Conservation (phyloP, 2,113 vertebrate species). For the Gnathonemus echidnorhynchus region DNA sequence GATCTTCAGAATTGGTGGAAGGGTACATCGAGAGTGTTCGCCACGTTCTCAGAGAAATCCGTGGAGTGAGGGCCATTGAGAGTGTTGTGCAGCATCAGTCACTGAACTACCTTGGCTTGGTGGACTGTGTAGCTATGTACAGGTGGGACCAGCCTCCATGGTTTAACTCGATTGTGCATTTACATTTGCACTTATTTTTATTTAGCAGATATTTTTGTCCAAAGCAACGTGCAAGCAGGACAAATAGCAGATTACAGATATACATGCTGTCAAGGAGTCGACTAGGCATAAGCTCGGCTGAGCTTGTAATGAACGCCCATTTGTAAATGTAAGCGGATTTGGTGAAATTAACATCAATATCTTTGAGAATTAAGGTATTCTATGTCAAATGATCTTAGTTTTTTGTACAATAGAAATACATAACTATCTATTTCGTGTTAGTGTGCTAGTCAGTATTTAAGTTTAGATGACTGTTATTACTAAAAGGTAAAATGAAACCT, state of each 20-base stretch:
- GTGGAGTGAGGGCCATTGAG: conserved; percentile 74
- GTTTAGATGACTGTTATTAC: neutral
- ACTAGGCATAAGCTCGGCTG: neutral
- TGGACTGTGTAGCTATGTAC: conserved; percentile 88
- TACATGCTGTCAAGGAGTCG: neutral
- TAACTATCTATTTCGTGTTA: neutral
- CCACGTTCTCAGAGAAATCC: conserved; percentile 69
- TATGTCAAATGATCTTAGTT: neutral
- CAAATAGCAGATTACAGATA: neutral
- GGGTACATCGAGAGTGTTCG: conserved; percentile 77
- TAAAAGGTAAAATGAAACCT: neutral
- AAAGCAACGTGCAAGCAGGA: neutral
- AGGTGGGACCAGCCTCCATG: conserved; percentile 51
- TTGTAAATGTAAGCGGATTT: neutral
- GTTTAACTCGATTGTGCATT: neutral
- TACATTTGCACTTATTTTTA: neutral
- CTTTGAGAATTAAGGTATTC: neutral
- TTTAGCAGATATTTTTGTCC: neutral
- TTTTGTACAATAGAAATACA: neutral
- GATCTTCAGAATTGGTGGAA: conserved; percentile 25
- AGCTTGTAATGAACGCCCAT: neutral
- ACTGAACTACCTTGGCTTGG: conserved; percentile 75
- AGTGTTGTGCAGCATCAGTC: conserved; percentile 73
- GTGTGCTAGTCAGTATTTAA: neutral
- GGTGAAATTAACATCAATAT: neutral